Evolutionary conservation across 2,888 invertebrate genomes (phyloP), one percentile per base, ranked within the genome.

Genomic region (Synanthedon formicaeformis): DNA sequence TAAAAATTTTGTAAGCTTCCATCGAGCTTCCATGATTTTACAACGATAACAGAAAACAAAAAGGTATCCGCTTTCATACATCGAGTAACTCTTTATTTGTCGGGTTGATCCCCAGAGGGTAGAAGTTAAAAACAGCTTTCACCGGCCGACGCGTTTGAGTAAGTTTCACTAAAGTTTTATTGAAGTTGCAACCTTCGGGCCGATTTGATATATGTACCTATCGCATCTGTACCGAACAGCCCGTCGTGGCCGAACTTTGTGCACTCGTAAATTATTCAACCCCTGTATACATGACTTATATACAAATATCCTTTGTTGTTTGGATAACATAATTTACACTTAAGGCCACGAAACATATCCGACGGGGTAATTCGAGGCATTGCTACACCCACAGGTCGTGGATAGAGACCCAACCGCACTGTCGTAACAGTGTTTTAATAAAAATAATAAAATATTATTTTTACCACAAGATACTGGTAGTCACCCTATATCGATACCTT

Each of bases 251-350:
- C 68, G 63, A 81, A 84, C 75, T 82, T 83, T 74, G 70, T 76
- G 75, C 77, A 80, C 71, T 81, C 83, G 81, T 84, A 84, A 84
- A 83, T 84, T 83, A 84, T 83, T 84, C 83, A 83, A 73, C 77
- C 77, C 75, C 68, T 75, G 69, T 55, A 53, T 57, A 52, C 56
- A 56, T 13, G 70, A 72, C 73, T 73, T 69, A 77, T 69, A 66
- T 73, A 69, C 71, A 70, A 73, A 73, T 66, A 64, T 64, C 66
- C 69, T 69, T 69, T 78, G 73, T 61, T 67, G 73, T 71, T 71
- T 60, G 61, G 59, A 60, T 50, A 34, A 50, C 50, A 18, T 16
- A 13, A 34, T 34, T 34, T 34, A 34, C 34, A 34, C 34, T 34
- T 34, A 34, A 34, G 34, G 34, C 34, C 10, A 34, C 34, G 34